Evolutionary conservation across 2,797 vertebrate genomes (phyloP).

Genomic region (Anguilla pacifica): DNA sequence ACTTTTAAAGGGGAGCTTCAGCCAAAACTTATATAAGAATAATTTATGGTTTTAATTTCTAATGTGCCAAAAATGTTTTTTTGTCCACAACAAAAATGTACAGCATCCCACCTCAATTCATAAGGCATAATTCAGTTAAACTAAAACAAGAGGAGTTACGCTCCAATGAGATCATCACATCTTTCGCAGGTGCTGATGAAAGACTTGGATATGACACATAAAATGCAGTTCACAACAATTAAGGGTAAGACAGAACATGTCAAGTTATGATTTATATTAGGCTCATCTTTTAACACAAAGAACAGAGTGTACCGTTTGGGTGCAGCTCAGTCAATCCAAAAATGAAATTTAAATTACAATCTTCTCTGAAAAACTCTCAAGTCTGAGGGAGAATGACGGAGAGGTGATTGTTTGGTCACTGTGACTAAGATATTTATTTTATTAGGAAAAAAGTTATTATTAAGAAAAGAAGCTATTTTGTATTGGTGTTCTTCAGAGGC

Average conservation of each 20-base stretch:
- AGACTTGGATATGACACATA: background rate
- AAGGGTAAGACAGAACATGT: background rate
- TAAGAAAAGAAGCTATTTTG: background rate
- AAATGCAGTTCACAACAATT: background rate
- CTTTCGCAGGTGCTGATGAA: background rate
- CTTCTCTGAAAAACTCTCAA: background rate
- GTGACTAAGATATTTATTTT: background rate
- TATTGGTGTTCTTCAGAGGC: background rate
- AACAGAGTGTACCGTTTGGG: background rate
- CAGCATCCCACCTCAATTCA: background rate
- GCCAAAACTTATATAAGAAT: background rate
- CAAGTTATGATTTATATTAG: background rate
- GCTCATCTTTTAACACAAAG: background rate
- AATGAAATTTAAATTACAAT: background rate
- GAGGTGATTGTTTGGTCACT: no score
- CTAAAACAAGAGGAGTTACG: background rate
- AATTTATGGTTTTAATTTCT: background rate
- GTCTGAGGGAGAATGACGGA: background rate
- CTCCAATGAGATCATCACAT: background rate
- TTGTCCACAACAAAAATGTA: background rate
- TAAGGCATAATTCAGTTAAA: background rate
- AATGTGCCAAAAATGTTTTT: background rate
- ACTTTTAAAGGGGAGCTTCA: background rate
- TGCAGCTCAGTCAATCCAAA: background rate
- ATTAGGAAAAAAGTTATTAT: background rate